phyloP scores from a whole-genome alignment of 2,888 invertebrate genomes.

The Scaptomyza tumidula region DNA sequence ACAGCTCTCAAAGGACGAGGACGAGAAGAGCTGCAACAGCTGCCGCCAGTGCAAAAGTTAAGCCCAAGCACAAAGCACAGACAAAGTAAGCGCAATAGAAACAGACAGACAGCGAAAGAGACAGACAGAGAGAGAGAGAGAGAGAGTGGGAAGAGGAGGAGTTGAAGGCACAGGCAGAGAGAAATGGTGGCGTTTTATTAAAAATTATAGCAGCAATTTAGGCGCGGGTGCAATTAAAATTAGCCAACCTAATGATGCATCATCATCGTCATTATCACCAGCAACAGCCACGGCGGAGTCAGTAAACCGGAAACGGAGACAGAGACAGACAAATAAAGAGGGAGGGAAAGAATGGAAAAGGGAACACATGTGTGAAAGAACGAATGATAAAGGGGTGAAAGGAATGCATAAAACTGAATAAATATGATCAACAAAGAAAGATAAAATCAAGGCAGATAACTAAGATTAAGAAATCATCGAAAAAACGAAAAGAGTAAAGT shows the following conservation, averaged over 20 bases:
- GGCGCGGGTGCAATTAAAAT: conserved; percentile 74
- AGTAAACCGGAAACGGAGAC: not conserved
- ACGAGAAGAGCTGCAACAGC: conserved; percentile 59
- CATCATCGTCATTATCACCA: conserved; percentile 60
- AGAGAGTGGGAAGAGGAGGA: not conserved
- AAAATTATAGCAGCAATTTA: conserved; percentile 77
- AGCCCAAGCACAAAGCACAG: conserved; percentile 47
- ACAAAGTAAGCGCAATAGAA: conserved; percentile 6
- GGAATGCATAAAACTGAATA: not conserved
- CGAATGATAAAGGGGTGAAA: not conserved
- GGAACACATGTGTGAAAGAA: not conserved
- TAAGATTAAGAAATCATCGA: too few relatives aligned
- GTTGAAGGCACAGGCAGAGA: too few relatives aligned
- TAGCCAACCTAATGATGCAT: conserved; percentile 78
- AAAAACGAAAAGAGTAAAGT: too few relatives aligned
- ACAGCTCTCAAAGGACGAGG: conserved; percentile 28
- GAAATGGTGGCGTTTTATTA: conserved; percentile 71
- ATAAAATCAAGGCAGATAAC: too few relatives aligned
- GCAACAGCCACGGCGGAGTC: conserved; percentile 18
- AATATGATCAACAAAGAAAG: too few relatives aligned
- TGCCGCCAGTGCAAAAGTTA: conserved; percentile 69
- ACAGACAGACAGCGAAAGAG: not conserved
- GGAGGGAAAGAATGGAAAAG: not conserved
- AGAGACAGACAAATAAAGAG: not conserved
- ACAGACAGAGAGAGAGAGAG: conserved; percentile 5